Evolutionary conservation across 2,888 invertebrate genomes (phyloP).

Genomic region (Crepidodera aurea): DNA sequence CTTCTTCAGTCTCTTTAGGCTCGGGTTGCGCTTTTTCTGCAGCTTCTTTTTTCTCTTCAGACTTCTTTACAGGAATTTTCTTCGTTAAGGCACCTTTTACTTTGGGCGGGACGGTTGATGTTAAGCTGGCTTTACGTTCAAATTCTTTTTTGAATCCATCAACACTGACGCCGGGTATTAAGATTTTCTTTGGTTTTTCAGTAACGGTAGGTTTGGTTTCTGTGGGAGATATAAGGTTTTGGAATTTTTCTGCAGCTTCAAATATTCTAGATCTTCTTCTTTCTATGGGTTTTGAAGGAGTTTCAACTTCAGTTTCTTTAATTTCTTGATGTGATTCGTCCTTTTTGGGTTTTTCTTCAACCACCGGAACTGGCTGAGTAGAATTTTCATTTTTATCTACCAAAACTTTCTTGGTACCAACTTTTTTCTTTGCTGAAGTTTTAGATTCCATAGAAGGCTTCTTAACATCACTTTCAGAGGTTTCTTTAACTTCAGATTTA

Average conservation of each 20-base stretch:
- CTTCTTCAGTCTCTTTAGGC: constrained; percentile 52
- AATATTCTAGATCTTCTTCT: constrained; percentile 73
- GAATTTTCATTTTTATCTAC: constrained; percentile 57
- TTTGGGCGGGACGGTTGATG: constrained; percentile 57
- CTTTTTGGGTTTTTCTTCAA: constrained; percentile 43
- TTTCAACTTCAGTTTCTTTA: constrained; percentile 47
- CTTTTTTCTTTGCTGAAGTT: constrained; percentile 53
- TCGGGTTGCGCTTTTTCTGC: constrained; percentile 40
- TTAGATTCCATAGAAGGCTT: constrained; percentile 47
- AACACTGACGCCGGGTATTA: constrained; percentile 82
- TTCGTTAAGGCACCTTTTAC: constrained; percentile 46
- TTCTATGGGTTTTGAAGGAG: constrained; percentile 64
- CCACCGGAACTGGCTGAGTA: constrained; percentile 28
- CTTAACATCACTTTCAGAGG: constrained; percentile 43
- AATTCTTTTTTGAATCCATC: constrained; percentile 88
- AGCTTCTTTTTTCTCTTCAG: constrained; percentile 40
- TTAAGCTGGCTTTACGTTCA: constrained; percentile 78
- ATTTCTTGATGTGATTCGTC: constrained; percentile 46
- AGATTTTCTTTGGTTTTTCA: constrained; percentile 79
- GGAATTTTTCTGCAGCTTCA: constrained; percentile 75
- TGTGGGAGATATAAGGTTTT: constrained; percentile 63
- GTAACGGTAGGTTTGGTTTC: constrained; percentile 52
- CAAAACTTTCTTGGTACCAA: constrained; percentile 57
- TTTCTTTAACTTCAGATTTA: constrained; percentile 27
- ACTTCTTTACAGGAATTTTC: constrained; percentile 49